Evolutionary conservation across 2,888 invertebrate genomes (phyloP), one percentile per base, ranked within the genome.

Genomic region (Caradrina kadenii): DNA sequence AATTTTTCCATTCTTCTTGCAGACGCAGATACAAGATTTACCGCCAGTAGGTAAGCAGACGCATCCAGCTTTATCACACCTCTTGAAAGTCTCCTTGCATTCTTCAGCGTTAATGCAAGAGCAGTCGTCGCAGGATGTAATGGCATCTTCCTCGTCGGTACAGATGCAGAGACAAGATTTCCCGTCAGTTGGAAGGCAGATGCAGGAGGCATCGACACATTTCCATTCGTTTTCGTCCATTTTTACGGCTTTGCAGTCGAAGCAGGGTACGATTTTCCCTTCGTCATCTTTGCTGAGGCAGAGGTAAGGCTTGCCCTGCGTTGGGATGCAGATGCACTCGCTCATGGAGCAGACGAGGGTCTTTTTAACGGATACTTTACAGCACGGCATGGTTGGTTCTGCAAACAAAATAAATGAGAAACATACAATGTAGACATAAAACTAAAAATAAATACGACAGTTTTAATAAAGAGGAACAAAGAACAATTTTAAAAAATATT

Each of bases 311-410:
- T 83, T 80, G 2, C 83, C 83, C 2, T 72, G 66, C 6, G 89
- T 89, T 54, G 79, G 75, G 13, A 82, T 84, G 72, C 91, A 93
- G 65, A 87, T 71, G 71, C 93, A 92, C 39, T 82, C 84, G 1
- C 73, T 73, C 50, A 86, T 88, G 42, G 85, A 74, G 62, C 91
- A 91, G 48, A 86, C 80, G 11, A 76, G 62, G 26, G 70, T 85
- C 21, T 86, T 88, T 26, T 76, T 81, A 15, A 79, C 73, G 11
- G 81, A 80, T 50, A 80, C 76, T 73, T 89, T 86, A 74, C 88
- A 88, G 88, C 92, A 91, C 70, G 91, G 83, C 93, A 92, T 93
- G 42, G 79, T 65, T 66, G 49, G 1, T 65, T 68, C 83, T 82
- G 71, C 3, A 76, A 53, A 35, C 8, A 17, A 49, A 55, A 45